Conservation (phyloP, 2,797 vertebrate species). For the Darevskia mixta region DNA sequence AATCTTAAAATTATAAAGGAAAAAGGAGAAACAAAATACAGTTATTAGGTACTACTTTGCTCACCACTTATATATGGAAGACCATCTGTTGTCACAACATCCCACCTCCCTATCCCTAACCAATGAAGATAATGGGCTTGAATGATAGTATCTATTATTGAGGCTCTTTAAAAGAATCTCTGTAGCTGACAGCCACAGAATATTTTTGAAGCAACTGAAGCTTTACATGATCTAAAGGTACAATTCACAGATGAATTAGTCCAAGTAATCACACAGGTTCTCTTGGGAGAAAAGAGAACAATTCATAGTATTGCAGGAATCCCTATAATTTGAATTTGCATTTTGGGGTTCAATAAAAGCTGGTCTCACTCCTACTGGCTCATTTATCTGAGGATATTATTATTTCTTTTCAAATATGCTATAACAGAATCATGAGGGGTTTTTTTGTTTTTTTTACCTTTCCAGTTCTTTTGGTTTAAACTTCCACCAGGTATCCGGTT, state of each 20-base stretch:
- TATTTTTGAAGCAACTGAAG: not conserved
- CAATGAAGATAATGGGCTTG: too few species aligned
- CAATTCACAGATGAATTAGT: not conserved
- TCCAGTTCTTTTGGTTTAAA: constrained; percentile 93
- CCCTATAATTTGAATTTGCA: not conserved
- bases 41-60: not conserved
- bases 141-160: not conserved
- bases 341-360: not conserved
- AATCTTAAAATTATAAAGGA: not conserved
- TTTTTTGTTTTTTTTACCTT: constrained; percentile 81
- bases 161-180: not conserved
- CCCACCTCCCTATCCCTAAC: not conserved
- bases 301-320: not conserved
- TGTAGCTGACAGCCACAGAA: not conserved
- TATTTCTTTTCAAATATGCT: not conserved
- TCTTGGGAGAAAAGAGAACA: not conserved
- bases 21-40: not conserved
- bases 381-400: not conserved
- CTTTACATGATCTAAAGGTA: not conserved
- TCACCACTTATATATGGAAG: not conserved
- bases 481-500: constrained; percentile 98
- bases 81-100: not conserved
- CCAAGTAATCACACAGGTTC: not conserved
- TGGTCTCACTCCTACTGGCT: not conserved
- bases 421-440: not conserved